Conservation (phyloP, 2,113 vertebrate species). For the Vulpes ferrilata region DNA sequence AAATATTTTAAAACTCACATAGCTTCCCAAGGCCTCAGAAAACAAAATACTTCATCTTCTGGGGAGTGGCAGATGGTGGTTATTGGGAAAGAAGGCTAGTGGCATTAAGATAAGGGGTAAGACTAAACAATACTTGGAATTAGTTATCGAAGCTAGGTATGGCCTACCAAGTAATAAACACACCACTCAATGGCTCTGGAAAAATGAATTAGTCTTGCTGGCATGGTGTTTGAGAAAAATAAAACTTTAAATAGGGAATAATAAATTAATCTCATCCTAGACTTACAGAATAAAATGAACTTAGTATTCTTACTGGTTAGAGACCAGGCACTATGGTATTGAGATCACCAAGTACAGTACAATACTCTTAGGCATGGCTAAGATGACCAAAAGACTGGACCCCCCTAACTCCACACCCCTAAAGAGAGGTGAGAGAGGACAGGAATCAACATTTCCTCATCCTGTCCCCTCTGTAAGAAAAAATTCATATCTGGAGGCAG, state of each 20-base stretch:
- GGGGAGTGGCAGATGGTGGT: not conserved
- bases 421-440: not conserved
- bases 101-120: not conserved
- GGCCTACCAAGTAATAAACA: not conserved
- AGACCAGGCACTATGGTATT: not conserved
- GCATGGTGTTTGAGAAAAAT: not conserved
- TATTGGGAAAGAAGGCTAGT: not conserved
- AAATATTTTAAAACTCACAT: conserved; percentile 41
- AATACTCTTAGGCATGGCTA: not conserved
- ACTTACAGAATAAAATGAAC: not conserved
- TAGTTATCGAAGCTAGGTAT: not conserved
- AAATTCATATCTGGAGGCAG: not conserved
- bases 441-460: not conserved
- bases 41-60: not conserved
- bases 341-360: not conserved
- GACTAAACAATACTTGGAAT: conserved; percentile 11
- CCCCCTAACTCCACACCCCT: not conserved
- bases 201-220: not conserved
- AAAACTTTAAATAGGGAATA: not conserved
- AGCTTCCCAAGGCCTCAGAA: not conserved
- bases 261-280: not conserved
- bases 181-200: not conserved
- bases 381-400: not conserved
- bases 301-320: not conserved
- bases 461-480: not conserved